These are phyloP conservation scores for Ceyx cyanopectus DNA, from an alignment of 2,113 vertebrate species.

Conservation along the genomic window DNA sequence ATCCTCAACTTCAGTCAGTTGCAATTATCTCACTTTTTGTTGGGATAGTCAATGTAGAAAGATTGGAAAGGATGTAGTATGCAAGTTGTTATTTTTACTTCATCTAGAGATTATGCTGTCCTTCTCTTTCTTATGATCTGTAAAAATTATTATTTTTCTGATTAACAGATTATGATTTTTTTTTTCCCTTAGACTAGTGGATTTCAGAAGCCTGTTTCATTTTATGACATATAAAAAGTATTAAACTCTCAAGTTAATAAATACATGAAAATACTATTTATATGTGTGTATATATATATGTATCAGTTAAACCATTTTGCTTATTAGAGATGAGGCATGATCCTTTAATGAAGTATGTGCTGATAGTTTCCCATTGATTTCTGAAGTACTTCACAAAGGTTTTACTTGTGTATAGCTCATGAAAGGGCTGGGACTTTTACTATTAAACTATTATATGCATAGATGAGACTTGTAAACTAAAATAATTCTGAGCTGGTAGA, in stretches of 20 bases:
- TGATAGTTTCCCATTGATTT: neutral
- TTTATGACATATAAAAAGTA: neutral
- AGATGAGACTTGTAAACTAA: neutral
- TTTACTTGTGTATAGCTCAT: neutral
- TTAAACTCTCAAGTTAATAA: neutral
- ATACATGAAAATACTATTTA: neutral
- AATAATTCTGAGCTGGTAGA: neutral
- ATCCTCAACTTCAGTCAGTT: neutral
- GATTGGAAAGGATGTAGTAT: neutral
- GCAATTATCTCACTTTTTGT: neutral
- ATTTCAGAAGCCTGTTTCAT: slow-evolving; percentile 9
- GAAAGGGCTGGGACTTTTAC: neutral
- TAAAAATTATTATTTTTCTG: neutral
- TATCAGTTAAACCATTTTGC: slow-evolving; percentile 45
- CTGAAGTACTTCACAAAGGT: neutral
- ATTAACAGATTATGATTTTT: neutral
- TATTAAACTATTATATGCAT: neutral
- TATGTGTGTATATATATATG: neutral
- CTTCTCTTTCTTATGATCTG: neutral
- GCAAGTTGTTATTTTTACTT: neutral
- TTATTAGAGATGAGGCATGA: neutral
- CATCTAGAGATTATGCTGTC: neutral
- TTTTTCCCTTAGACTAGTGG: slow-evolving; percentile 7
- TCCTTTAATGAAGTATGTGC: neutral
- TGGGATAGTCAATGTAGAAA: neutral